phyloP scores from a whole-genome alignment of 2,113 vertebrate species.

The Cyanoderma ruficeps region DNA sequence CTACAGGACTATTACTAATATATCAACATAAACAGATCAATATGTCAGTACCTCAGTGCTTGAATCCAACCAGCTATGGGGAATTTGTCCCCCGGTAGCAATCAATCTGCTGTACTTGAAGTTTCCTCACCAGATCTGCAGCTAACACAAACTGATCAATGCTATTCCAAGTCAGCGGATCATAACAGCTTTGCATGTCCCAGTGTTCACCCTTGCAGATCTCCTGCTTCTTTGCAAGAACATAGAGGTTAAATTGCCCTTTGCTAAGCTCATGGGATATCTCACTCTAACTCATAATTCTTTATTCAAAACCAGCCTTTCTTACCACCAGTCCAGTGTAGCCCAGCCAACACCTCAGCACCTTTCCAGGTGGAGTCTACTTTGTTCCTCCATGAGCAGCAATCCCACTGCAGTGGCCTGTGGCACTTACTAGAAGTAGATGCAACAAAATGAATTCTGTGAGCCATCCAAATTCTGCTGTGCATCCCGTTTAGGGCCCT shows the following conservation, averaged over 20 bases:
- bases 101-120: constrained; percentile 58
- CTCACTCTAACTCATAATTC: background rate
- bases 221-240: background rate
- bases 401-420: background rate
- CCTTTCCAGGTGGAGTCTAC: background rate
- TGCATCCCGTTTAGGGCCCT: background rate
- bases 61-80: constrained; percentile 24
- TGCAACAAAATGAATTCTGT: background rate
- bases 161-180: constrained; percentile 6
- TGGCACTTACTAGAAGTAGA: background rate
- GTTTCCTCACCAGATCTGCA: constrained; percentile 19
- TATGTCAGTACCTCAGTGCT: constrained; percentile 26
- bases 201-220: background rate
- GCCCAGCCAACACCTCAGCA: background rate
- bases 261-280: background rate
- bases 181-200: background rate
- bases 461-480: background rate
- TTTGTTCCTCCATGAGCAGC: background rate
- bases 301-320: background rate
- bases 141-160: constrained; percentile 52
- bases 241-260: background rate
- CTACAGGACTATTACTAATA: constrained; percentile 18
- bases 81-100: constrained; percentile 40
- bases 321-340: background rate
- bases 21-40: constrained; percentile 43